phyloP scores from a whole-genome alignment of 2,113 vertebrate species.

The Marcusenius ussheri region DNA sequence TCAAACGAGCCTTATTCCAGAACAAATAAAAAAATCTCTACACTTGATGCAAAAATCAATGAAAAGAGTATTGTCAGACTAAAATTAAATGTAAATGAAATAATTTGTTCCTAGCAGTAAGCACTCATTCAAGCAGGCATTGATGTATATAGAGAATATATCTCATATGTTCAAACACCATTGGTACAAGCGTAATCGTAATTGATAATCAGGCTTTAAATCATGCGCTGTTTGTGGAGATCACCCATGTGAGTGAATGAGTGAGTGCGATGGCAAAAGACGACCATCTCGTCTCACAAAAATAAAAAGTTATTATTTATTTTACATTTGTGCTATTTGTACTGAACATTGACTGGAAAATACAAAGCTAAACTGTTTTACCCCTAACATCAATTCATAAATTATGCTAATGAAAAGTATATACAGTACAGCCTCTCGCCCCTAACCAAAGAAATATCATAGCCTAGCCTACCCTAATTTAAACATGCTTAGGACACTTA shows the following conservation, averaged over 20 bases:
- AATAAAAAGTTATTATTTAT: neutral
- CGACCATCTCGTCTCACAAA: neutral
- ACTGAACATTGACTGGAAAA: neutral
- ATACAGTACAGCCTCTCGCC: too few species aligned
- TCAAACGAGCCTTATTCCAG: neutral
- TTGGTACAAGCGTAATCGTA: neutral
- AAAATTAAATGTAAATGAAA: slow-evolving; percentile 2
- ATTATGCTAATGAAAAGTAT: neutral
- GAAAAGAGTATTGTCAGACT: neutral
- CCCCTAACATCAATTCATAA: neutral
- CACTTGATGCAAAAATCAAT: neutral
- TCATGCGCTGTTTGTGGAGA: neutral
- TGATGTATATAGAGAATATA: neutral
- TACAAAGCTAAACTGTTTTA: neutral
- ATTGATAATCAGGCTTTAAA: neutral
- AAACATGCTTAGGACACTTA: too few species aligned
- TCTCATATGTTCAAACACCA: neutral
- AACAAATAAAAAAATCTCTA: neutral
- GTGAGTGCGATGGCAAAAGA: neutral
- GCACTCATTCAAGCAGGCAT: neutral
- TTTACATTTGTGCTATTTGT: neutral
- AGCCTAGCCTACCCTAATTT: too few species aligned
- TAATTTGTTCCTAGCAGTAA: neutral
- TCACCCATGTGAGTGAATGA: neutral
- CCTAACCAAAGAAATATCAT: too few species aligned